These are phyloP conservation scores for Andrena bucephala DNA, from an alignment of 2,888 invertebrate genomes.

Conservation along the genomic window DNA sequence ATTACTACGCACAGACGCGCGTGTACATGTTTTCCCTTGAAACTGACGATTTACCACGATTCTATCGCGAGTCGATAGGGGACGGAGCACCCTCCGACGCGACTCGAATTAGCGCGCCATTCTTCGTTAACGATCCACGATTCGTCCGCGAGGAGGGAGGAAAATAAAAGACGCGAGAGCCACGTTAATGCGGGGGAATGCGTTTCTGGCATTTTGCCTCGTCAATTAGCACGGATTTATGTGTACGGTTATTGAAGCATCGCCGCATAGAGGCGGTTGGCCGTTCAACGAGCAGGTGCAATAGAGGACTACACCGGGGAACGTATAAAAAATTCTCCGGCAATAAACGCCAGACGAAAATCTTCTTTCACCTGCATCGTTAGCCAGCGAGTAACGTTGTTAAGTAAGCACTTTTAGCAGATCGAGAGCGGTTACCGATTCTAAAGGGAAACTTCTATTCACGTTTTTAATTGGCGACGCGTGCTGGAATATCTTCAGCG, in stretches of 20 bases:
- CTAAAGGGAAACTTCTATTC: neutral
- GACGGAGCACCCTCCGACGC: neutral
- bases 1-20: no score
- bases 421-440: neutral
- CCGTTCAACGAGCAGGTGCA: conserved; percentile 37
- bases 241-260: conserved; percentile 45
- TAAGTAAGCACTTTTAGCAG: neutral
- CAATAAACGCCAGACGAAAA: conserved; percentile 29
- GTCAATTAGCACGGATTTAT: conserved; percentile 55
- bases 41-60: neutral
- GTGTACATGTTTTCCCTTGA: no score
- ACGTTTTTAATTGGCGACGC: conserved; percentile 4
- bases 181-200: conserved; percentile 16
- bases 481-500: conserved; percentile 2
- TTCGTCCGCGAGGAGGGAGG: conserved; percentile 15
- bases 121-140: conserved; percentile 42
- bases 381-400: neutral
- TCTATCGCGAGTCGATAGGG: neutral
- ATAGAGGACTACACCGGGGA: conserved; percentile 7
- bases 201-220: conserved; percentile 31
- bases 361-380: conserved; percentile 20
- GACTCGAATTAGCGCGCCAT: conserved; percentile 33
- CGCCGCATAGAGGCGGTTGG: conserved; percentile 36
- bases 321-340: conserved; percentile 25
- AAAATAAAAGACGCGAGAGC: conserved; percentile 1